These are phyloP conservation scores for Diachasmimorpha longicaudata DNA, from an alignment of 1,140 invertebrate genomes.

Conservation along the genomic window DNA sequence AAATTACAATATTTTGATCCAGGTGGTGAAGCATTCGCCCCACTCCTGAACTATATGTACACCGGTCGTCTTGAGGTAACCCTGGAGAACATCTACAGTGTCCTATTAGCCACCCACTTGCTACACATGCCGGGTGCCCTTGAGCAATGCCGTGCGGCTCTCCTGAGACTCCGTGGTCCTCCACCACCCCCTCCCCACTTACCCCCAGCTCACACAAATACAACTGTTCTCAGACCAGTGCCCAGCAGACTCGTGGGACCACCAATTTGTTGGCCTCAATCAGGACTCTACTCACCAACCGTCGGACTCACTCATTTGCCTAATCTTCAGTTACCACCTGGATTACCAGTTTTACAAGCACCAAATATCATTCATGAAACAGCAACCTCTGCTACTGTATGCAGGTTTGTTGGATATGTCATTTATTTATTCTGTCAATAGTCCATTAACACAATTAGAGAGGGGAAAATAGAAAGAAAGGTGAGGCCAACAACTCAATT, in stretches of 20 bases:
- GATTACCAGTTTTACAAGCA: constrained; percentile 38
- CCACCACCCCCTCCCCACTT: constrained; percentile 56
- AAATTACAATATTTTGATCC: not conserved
- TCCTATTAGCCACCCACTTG: constrained; percentile 75
- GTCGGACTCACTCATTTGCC: constrained; percentile 47
- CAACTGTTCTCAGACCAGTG: constrained; percentile 54
- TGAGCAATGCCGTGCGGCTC: constrained; percentile 69
- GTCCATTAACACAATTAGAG: too few species aligned
- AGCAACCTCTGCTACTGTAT: constrained; percentile 1
- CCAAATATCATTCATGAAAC: constrained; percentile 38
- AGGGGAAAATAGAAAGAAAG: too few species aligned
- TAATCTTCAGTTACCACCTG: constrained; percentile 42
- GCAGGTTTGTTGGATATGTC: constrained; percentile 10
- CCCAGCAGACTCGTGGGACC: constrained; percentile 53
- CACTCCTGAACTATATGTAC: constrained; percentile 78
- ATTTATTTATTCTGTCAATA: too few species aligned
- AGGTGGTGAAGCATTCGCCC: constrained; percentile 73
- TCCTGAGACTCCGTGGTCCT: constrained; percentile 53
- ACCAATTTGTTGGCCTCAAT: constrained; percentile 52
- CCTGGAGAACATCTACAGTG: constrained; percentile 75
- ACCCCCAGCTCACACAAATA: constrained; percentile 34
- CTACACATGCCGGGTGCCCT: constrained; percentile 78
- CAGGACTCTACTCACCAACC: constrained; percentile 35
- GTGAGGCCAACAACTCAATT: too few species aligned
- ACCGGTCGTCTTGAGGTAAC: constrained; percentile 76